Evolutionary conservation across 2,113 vertebrate species (phyloP).

Genomic region (Colossoma macropomum): DNA sequence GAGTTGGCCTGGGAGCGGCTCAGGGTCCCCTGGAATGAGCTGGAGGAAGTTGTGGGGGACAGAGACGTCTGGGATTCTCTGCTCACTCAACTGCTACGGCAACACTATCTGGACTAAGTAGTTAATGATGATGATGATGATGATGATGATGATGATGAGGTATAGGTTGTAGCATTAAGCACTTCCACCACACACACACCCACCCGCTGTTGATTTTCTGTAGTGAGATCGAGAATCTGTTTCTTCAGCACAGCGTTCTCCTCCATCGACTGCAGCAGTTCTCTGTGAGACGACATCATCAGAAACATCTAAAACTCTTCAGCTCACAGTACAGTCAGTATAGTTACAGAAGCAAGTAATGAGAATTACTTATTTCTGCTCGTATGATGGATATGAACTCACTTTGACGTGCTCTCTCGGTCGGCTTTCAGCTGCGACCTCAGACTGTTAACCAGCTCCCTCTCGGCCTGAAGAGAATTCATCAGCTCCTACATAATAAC

Average conservation of each 20-base stretch:
- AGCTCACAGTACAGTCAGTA: not conserved
- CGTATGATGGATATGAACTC: conserved; percentile 63
- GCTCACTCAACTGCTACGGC: too few species aligned
- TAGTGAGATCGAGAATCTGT: conserved; percentile 76
- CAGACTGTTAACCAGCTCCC: conserved; percentile 81
- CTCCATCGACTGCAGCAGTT: conserved; percentile 82
- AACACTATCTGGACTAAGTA: too few species aligned
- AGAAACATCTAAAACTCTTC: not conserved
- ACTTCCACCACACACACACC: not conserved
- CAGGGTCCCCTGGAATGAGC: too few species aligned
- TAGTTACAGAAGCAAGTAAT: not conserved
- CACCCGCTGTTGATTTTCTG: conserved; percentile 85
- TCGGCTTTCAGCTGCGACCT: conserved; percentile 87
- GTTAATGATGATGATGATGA: too few species aligned
- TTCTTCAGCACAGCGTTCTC: conserved; percentile 82
- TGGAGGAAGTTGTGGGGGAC: too few species aligned
- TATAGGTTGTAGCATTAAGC: too few species aligned
- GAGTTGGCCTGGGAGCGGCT: too few species aligned
- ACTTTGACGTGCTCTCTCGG: conserved; percentile 91
- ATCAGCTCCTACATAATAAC: conserved; percentile 77
- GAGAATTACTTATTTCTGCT: not conserved
- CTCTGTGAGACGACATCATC: conserved; percentile 70
- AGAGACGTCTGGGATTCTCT: too few species aligned
- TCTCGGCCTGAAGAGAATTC: conserved; percentile 83
- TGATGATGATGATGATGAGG: too few species aligned